Evolutionary conservation across 2,113 vertebrate species (phyloP).

Genomic region (Cololabis saira): DNA sequence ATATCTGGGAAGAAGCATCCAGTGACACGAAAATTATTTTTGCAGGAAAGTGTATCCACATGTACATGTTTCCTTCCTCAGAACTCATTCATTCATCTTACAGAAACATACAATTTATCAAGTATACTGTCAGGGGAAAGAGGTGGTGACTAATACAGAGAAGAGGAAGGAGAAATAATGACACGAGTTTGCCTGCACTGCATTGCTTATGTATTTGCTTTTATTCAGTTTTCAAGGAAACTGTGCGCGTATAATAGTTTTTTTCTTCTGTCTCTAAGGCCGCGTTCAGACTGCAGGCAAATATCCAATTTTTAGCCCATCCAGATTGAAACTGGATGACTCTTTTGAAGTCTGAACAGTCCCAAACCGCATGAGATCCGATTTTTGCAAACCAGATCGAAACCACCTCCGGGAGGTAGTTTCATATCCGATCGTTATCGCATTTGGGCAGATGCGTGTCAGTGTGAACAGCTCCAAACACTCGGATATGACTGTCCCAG

Average conservation of each 20-base stretch:
- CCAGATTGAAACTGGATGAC: too few relatives aligned
- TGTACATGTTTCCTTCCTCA: slow-evolving; percentile 17
- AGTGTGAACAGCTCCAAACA: too few relatives aligned
- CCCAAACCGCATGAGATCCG: too few relatives aligned
- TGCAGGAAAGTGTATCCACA: neutral
- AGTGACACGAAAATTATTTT: slow-evolving; percentile 2
- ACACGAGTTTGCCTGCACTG: slow-evolving; percentile 24
- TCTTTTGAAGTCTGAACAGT: too few relatives aligned
- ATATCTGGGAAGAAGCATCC: slow-evolving; percentile 17
- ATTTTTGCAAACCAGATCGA: too few relatives aligned
- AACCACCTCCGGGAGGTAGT: too few relatives aligned
- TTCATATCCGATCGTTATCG: too few relatives aligned
- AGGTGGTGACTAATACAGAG: neutral
- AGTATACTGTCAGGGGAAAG: slow-evolving; percentile 35
- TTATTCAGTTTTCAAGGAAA: slow-evolving; percentile 50
- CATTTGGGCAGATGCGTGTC: too few relatives aligned
- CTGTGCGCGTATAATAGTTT: slow-evolving; percentile 12
- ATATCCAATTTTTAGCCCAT: too few relatives aligned
- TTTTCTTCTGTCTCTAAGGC: slow-evolving; percentile 5
- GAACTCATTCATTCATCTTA: slow-evolving; percentile 65
- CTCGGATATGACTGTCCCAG: too few relatives aligned
- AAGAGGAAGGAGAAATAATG: slow-evolving; percentile 19
- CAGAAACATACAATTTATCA: slow-evolving; percentile 57
- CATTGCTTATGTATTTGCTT: slow-evolving; percentile 50
- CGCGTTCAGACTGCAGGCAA: too few relatives aligned